Evolutionary conservation across 1,140 invertebrate species (phyloP).

Genomic region (Octopus bimaculoides): DNA sequence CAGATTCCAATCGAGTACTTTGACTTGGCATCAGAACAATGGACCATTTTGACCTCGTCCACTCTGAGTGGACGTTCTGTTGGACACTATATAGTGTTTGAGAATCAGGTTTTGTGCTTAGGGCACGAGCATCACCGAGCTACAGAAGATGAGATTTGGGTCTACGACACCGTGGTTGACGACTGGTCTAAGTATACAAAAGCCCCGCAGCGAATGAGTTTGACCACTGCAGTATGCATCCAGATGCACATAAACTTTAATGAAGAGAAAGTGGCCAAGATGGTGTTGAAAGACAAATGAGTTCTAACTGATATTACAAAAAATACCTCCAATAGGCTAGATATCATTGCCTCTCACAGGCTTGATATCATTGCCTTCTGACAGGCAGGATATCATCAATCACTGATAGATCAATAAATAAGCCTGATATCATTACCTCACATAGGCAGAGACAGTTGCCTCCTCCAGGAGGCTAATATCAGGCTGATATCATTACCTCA

Average conservation of each 20-base stretch:
- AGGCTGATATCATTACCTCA: too few species aligned
- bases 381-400: too few species aligned
- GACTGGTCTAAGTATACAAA: constrained; percentile 49
- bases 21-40: constrained; percentile 45
- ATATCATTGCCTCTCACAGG: too few species aligned
- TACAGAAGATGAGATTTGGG: constrained; percentile 55
- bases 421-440: too few species aligned
- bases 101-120: constrained; percentile 48
- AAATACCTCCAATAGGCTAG: too few species aligned
- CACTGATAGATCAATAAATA: too few species aligned
- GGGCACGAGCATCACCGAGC: constrained; percentile 53
- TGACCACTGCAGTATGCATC: constrained; percentile 46
- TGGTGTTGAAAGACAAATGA: constrained; percentile 42
- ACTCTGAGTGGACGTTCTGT: constrained; percentile 53
- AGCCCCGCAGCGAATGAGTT: constrained; percentile 48
- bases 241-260: constrained; percentile 49
- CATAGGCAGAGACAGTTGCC: too few species aligned
- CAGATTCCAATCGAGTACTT: constrained; percentile 54
- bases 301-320: neutral
- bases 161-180: constrained; percentile 43
- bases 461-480: too few species aligned
- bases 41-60: constrained; percentile 48
- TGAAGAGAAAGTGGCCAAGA: constrained; percentile 51
- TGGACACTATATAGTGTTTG: constrained; percentile 50
- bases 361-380: too few species aligned